Base-by-base conservation (phyloP, 2,888 invertebrate genomes). In the Cantharis nigra region DNA sequence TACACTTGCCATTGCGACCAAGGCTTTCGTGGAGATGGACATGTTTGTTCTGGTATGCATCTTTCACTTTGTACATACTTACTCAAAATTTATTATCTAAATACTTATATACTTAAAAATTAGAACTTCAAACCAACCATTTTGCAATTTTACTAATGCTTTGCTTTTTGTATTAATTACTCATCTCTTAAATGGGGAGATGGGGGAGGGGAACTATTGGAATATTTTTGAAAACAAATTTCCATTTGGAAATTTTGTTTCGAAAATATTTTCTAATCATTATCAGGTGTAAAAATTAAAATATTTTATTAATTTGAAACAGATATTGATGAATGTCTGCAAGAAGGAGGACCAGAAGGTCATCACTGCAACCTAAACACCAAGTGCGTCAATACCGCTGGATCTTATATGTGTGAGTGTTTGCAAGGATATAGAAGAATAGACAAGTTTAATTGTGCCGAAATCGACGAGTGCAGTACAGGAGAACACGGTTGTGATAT, bases 1-100 rank as follows among this genome's bases (percentile, higher is more conserved):
- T 97, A 95, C 89, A 93, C 95, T 86, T 98, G 97, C 90, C 94
- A 95, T 87, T 98, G 98, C 90, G 94, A 95, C 89, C 92, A 92
- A 88, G 97, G 98, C 88, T 97, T 95, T 91, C 92, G 94, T 85
- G 97, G 97, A 83, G 94, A 97, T 88, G 97, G 97, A 85, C 91
- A 92, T 85, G 91, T 92, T 83, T 94, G 95, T 89, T 91, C 92
- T 90, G 95, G 95, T 94, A 90, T 85, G 88, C 85, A 75, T 69
- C 69, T 75, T 80, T 49, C 49, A 49, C 49, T 49, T 49, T 49
- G n/a, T 49, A 49, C 33, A 49, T 49, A 49, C 49, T 49, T n/a
- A 49, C 9, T 28, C 28, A 10, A 28, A 28, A 9, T 28, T 28
- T 28, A 28, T 26, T 5, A 16, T 16, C 16, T 16, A 16, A 16